A percentile compares a stretch with the other conserved stretches of the same genome.
These are phyloP conservation scores for Amblyornis subalaris DNA, from an alignment of 2,113 vertebrate genomes.

Conservation along the genomic window DNA sequence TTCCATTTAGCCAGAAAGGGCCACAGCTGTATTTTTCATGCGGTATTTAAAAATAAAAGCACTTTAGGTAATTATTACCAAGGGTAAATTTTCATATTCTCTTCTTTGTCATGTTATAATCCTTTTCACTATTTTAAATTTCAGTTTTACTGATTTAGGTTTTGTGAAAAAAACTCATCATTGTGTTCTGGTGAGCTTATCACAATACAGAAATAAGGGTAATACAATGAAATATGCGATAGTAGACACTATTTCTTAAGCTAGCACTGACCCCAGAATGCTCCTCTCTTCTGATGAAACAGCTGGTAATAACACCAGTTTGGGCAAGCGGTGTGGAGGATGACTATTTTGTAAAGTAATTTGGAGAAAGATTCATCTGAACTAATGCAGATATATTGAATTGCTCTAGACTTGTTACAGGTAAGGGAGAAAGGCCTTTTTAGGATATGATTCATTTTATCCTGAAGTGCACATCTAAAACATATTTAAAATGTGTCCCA, in stretches of 20 bases:
- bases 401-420: background rate
- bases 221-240: background rate
- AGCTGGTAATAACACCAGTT: background rate
- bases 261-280: background rate
- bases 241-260: background rate
- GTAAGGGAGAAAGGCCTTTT: background rate
- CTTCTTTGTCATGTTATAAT: background rate
- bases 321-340: background rate
- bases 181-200: background rate
- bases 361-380: background rate
- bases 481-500: background rate
- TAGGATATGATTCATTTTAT: background rate
- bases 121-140: background rate
- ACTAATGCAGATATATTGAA: background rate
- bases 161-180: background rate
- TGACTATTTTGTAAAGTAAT: background rate
- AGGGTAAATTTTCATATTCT: background rate
- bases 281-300: background rate
- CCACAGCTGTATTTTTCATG: background rate
- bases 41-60: background rate
- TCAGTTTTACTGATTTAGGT: background rate
- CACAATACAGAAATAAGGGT: background rate
- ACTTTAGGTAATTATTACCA: background rate
- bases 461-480: background rate
- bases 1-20: background rate